Evolutionary conservation across 2,797 vertebrate genomes (phyloP).

Genomic region (Sternarchorhynchus goeldii): DNA sequence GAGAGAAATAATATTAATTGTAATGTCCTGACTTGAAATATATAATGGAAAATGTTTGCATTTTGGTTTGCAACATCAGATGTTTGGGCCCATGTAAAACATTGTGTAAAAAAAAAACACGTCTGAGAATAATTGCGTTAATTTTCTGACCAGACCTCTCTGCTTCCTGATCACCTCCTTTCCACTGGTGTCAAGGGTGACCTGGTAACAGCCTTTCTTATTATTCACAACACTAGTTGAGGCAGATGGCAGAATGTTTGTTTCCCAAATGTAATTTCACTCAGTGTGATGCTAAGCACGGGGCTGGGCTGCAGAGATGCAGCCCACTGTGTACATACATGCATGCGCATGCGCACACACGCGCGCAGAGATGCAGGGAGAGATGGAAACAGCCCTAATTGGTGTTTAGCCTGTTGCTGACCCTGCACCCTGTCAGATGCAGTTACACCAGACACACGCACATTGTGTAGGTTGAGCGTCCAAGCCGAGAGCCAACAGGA

Average conservation of each 20-base stretch:
- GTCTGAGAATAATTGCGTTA: too few species aligned
- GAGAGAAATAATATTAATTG: too few species aligned
- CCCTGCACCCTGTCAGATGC: conserved; percentile 54
- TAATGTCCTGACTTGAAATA: too few species aligned
- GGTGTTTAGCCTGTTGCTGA: conserved; percentile 68
- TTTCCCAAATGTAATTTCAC: conserved; percentile 56
- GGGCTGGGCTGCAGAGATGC: conserved; percentile 33
- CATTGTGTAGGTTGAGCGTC: conserved; percentile 28
- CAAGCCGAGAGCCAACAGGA: conserved; percentile 14
- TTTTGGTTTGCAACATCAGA: too few species aligned
- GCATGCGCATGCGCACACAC: not conserved
- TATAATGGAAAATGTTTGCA: too few species aligned
- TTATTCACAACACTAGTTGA: conserved; percentile 43
- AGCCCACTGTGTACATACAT: conserved; percentile 34
- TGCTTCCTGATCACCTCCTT: not conserved
- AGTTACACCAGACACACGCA: conserved; percentile 42
- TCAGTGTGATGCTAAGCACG: conserved; percentile 20
- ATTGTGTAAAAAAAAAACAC: too few species aligned
- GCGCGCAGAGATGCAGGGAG: conserved; percentile 27
- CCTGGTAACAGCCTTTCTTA: conserved; percentile 47
- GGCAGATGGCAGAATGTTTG: conserved; percentile 60
- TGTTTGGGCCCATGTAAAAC: too few species aligned
- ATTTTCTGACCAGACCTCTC: too few species aligned
- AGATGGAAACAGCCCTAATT: conserved; percentile 64
- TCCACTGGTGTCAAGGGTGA: conserved; percentile 43